These are phyloP conservation scores for Zaprionus gabonicus DNA, from an alignment of 1,140 invertebrate species.

Conservation along the genomic window DNA sequence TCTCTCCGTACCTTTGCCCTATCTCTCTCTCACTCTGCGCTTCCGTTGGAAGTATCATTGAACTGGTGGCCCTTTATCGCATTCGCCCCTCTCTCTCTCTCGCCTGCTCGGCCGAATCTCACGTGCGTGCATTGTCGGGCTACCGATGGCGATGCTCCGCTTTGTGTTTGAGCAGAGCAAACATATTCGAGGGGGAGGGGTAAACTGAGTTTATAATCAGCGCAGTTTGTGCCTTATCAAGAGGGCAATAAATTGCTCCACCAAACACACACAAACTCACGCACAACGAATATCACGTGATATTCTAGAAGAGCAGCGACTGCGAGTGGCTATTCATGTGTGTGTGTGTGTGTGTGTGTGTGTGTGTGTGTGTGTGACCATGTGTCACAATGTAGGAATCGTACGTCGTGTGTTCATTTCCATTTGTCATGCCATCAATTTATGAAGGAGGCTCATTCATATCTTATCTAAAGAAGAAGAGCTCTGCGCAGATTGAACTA, in stretches of 20 bases:
- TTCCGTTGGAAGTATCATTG: slow-evolving; percentile 35
- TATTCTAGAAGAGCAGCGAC: slow-evolving; percentile 28
- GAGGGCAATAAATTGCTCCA: slow-evolving; percentile 57
- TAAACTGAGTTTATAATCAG: slow-evolving; percentile 72
- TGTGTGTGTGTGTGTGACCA: slow-evolving; percentile 19
- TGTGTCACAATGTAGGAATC: slow-evolving; percentile 19
- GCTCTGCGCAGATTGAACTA: neutral
- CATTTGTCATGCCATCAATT: slow-evolving; percentile 4
- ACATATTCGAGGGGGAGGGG: slow-evolving; percentile 35
- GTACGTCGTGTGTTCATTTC: neutral
- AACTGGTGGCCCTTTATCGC: slow-evolving; percentile 24
- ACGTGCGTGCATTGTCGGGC: slow-evolving; percentile 29
- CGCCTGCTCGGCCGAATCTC: slow-evolving; percentile 19
- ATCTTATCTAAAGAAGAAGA: neutral
- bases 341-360: slow-evolving; percentile 31
- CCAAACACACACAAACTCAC: slow-evolving; percentile 45
- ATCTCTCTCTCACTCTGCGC: neutral
- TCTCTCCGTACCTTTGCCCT: neutral
- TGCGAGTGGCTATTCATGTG: neutral
- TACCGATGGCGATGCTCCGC: slow-evolving; percentile 32
- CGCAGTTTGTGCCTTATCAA: slow-evolving; percentile 48
- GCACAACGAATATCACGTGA: slow-evolving; percentile 67
- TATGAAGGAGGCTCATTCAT: neutral
- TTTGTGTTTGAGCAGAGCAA: slow-evolving; percentile 59
- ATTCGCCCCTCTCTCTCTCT: neutral